These are phyloP conservation scores for Whitmania pigra DNA, from an alignment of 1,140 invertebrate genomes.

Conservation along the genomic window DNA sequence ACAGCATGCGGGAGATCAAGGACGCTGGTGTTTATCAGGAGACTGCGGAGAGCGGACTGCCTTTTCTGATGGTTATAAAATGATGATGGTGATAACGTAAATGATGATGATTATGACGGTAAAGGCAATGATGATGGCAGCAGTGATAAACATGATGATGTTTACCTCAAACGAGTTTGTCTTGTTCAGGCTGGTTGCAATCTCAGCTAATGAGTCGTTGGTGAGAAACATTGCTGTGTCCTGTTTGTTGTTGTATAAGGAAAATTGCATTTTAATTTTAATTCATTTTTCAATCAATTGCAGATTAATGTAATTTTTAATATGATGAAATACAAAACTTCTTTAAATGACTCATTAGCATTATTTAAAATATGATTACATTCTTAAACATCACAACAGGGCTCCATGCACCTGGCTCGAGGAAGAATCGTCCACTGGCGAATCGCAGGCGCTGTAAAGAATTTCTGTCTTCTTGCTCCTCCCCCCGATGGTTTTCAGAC, in stretches of 20 bases:
- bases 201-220: conserved; percentile 31
- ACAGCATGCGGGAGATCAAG: conserved; percentile 35
- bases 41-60: conserved; percentile 33
- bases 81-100: too few species aligned
- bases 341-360: neutral
- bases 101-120: too few species aligned
- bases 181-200: conserved; percentile 33
- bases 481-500: too few species aligned
- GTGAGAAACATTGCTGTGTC: conserved; percentile 36
- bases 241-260: conserved; percentile 25
- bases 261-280: neutral
- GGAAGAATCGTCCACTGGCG: conserved; percentile 33
- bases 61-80: conserved; percentile 30
- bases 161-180: conserved; percentile 25
- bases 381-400: neutral
- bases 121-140: too few species aligned
- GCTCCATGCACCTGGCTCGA: conserved; percentile 32
- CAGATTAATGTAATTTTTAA: too few species aligned
- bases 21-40: conserved; percentile 33
- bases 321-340: neutral
- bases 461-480: conserved; percentile 14
- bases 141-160: neutral
- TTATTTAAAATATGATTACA: neutral
- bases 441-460: conserved; percentile 34
- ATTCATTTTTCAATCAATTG: too few species aligned